phyloP scores from a whole-genome alignment of 2,113 vertebrate species.

The Sinocyclocheilus rhinocerous region DNA sequence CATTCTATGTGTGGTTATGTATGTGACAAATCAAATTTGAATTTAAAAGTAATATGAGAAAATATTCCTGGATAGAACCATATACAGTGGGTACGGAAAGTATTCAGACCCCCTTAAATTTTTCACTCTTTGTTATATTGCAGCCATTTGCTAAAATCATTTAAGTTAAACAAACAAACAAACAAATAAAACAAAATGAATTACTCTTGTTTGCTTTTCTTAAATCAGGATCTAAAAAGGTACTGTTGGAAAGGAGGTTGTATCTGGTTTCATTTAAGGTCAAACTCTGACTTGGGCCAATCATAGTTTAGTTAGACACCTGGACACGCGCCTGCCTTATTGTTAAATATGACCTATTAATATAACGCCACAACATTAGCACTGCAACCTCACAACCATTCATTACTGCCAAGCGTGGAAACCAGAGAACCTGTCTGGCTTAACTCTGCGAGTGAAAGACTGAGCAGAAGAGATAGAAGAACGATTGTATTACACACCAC shows the following conservation, averaged over 20 bases:
- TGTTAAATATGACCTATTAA: not conserved
- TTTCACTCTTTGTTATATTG: no score
- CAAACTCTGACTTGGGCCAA: not conserved
- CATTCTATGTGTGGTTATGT: no score
- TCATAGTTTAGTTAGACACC: not conserved
- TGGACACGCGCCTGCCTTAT: not conserved
- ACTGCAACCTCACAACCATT: not conserved
- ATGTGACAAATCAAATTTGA: no score
- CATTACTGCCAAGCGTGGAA: slow-evolving; percentile 1
- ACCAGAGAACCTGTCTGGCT: not conserved
- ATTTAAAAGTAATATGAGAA: not conserved
- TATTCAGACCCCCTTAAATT: no score
- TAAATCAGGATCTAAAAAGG: not conserved
- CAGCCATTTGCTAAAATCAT: no score
- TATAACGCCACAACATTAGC: not conserved
- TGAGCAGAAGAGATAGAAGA: not conserved
- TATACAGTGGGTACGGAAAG: no score
- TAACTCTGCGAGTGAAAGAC: not conserved
- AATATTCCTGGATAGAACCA: not conserved
- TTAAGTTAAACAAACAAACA: not conserved
- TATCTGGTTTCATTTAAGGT: not conserved
- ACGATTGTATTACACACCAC: slow-evolving; percentile 12
- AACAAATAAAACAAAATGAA: not conserved
- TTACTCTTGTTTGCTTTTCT: not conserved
- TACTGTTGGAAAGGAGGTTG: not conserved